Base-by-base conservation (phyloP, 2,113 vertebrate genomes). In the Microcebus griseorufus region DNA sequence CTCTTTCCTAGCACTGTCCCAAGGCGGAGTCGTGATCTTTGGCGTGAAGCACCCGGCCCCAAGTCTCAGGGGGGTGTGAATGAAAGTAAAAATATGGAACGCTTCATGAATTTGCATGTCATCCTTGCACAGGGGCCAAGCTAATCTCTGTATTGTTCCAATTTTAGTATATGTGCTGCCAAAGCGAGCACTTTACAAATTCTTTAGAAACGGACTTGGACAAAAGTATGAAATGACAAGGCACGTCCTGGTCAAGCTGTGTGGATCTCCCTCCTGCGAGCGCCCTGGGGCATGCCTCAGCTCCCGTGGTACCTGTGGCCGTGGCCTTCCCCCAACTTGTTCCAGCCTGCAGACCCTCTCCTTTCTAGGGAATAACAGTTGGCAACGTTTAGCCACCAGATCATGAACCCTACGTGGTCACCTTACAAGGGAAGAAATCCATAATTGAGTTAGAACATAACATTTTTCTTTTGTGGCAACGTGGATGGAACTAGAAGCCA, bases 401-500 rank as follows among this genome's bases (percentile, higher is more conserved):
- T 53, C 64, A n/a, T 13, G 7, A 80, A 84, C 9, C 22, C n/a
- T 39, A 55, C 53, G 67, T n/a, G 6, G 20, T 72, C 76, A 32
- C 37, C 18, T 91, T 93, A 42, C 87, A 78, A 89, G 79, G 45
- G 42, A 92, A 83, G 60, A 88, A 94, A 55, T 3, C 25, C 29
- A 22, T n/a, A 67, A 64, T 80, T 94, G 80, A 62, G 29, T 79
- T 25, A 76, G 39, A 79, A 11, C 9, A 29, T 53, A 64, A 64
- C 62, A 64, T 64, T 64, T 64, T 64, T 64, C 62, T 64, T 27
- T 64, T 29, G 25, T 62, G 27, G 62, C 62, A 64, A 29, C 27
- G 12, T 27, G 25, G 25, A 64, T 29, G 27, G 60, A 64, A 29
- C 25, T 12, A 25, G 27, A 64, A 25, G 62, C 62, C 27, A 13